Evolutionary conservation across 2,113 vertebrate genomes (phyloP).

Genomic region (Cairina moschata): DNA sequence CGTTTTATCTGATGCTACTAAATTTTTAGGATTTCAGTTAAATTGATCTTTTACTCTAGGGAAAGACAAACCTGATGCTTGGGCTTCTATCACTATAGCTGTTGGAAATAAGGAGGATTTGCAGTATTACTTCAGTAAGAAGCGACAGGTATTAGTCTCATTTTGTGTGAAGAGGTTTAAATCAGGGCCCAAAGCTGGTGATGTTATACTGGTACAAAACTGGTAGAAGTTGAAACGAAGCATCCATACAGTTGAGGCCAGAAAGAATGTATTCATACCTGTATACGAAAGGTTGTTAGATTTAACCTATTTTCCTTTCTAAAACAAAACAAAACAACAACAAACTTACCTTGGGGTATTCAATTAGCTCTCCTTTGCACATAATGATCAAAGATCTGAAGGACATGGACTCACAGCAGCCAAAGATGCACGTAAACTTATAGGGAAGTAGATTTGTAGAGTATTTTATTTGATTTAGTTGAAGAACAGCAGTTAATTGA

Average conservation of each 20-base stretch:
- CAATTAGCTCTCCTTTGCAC: background rate
- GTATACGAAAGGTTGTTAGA: background rate
- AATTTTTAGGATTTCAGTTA: conserved; percentile 11
- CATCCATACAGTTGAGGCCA: background rate
- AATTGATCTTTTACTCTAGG: background rate
- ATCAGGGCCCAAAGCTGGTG: background rate
- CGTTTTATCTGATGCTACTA: background rate
- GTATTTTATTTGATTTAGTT: background rate
- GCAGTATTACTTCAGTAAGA: background rate
- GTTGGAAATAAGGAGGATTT: conserved; percentile 13
- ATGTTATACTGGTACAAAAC: background rate
- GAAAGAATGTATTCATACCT: background rate
- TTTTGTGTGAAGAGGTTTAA: conserved; percentile 21
- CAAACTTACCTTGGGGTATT: background rate
- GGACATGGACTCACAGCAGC: background rate
- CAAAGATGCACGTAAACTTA: background rate
- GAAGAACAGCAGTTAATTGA: background rate
- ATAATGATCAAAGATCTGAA: background rate
- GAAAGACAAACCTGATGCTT: background rate
- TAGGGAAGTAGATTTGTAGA: background rate
- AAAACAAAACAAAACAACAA: background rate
- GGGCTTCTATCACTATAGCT: background rate
- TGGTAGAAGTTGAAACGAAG: background rate
- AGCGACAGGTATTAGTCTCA: background rate
- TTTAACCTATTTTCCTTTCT: background rate